These are phyloP conservation scores for Coptodon rendalli DNA, from an alignment of 2,113 vertebrate genomes.

Conservation along the genomic window DNA sequence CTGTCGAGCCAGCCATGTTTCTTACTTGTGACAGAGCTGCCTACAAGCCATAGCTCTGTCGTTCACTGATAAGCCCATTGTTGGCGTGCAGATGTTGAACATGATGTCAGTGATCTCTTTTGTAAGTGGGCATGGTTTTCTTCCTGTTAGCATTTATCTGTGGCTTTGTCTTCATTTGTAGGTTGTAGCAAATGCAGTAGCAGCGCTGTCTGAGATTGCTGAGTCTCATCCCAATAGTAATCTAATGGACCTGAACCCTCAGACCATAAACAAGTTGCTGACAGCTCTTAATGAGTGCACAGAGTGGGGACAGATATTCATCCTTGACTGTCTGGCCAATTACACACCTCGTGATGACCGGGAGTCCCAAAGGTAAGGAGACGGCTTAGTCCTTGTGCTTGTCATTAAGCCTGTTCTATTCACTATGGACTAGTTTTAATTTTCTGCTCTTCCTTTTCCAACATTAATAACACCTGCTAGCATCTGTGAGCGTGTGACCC, in stretches of 20 bases:
- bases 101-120: background rate
- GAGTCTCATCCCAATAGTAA: conserved; percentile 98
- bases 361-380: conserved; percentile 92
- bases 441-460: background rate
- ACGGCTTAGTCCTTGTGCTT: background rate
- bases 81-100: background rate
- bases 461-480: conserved; percentile 54
- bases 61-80: background rate
- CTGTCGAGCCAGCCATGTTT: background rate
- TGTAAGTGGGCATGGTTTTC: background rate
- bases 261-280: conserved; percentile 97
- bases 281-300: conserved; percentile 97
- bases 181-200: conserved; percentile 97
- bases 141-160: background rate
- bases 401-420: background rate
- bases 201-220: conserved; percentile 92
- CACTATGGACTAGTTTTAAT: background rate
- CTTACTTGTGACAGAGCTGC: background rate
- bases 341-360: conserved; percentile 95
- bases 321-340: conserved; percentile 96
- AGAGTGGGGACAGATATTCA: conserved; percentile 99
- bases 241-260: conserved; percentile 93
- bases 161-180: conserved; percentile 39
- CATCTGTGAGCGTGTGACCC: conserved; percentile 95
- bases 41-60: background rate